phyloP scores from a whole-genome alignment of 2,113 vertebrate genomes.

The Caracal caracal region DNA sequence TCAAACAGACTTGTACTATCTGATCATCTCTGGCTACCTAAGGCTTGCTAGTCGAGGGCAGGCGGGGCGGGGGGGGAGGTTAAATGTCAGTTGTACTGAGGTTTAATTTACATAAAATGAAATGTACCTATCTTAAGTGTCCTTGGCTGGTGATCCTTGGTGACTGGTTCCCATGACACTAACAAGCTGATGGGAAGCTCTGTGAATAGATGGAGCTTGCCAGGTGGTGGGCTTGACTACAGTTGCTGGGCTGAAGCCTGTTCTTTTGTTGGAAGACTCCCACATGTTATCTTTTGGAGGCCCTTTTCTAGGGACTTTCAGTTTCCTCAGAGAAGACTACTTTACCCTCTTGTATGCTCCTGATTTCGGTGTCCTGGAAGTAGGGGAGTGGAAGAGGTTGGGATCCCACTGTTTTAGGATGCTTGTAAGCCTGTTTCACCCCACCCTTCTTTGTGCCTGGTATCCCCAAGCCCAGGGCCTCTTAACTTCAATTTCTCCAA shows the following conservation, averaged over 20 bases:
- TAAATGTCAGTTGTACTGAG: background rate
- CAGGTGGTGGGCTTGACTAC: background rate
- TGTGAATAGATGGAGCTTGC: background rate
- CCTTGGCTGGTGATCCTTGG: background rate
- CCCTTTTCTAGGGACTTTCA: background rate
- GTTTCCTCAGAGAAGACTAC: constrained; percentile 23
- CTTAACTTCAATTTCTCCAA: constrained; percentile 32
- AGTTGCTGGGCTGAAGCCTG: background rate
- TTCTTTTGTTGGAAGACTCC: constrained; percentile 28
- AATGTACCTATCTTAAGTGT: constrained; percentile 20
- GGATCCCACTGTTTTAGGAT: background rate
- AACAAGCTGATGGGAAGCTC: constrained; percentile 26
- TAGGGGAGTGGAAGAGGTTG: background rate
- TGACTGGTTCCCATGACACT: background rate
- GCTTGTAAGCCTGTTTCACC: constrained; percentile 29
- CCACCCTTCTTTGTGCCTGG: background rate
- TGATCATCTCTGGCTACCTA: constrained; percentile 30
- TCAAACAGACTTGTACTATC: background rate
- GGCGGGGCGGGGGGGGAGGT: no score
- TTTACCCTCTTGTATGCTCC: background rate
- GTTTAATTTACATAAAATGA: constrained; percentile 47
- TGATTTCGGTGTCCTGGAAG: constrained; percentile 14
- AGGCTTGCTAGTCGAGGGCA: background rate
- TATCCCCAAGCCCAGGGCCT: constrained; percentile 9
- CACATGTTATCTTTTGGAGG: constrained; percentile 10